Evolutionary conservation across 1,140 invertebrate genomes (phyloP).

Genomic region (Meloidogyne hapla): DNA sequence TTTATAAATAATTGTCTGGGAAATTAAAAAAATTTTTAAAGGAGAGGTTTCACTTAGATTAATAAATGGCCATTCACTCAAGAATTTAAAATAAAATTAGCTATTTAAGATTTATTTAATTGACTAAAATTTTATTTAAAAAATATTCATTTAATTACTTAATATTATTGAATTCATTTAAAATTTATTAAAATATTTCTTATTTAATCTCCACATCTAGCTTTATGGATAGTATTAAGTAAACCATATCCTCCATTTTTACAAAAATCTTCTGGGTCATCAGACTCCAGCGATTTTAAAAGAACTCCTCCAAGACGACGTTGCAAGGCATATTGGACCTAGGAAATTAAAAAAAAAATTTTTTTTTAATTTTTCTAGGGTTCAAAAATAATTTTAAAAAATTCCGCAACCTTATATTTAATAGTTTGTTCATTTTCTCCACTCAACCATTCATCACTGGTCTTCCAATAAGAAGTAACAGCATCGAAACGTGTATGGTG

Average conservation of each 20-base stretch:
- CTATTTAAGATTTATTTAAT: too few relatives aligned
- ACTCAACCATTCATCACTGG: constrained; percentile 26
- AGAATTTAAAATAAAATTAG: too few relatives aligned
- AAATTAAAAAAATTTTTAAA: too few relatives aligned
- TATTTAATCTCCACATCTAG: constrained; percentile 3
- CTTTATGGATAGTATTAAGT: constrained; percentile 13
- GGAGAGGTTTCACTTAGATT: too few relatives aligned
- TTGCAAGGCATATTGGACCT: constrained; percentile 23
- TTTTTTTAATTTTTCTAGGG: neutral
- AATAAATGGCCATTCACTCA: too few relatives aligned
- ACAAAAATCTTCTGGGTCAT: constrained; percentile 20
- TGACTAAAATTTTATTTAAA: too few relatives aligned
- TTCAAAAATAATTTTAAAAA: neutral
- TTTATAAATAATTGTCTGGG: too few relatives aligned
- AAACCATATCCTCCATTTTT: constrained; percentile 13
- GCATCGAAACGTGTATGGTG: constrained; percentile 5
- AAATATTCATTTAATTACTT: too few relatives aligned
- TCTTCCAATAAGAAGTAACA: constrained; percentile 19
- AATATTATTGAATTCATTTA: too few relatives aligned
- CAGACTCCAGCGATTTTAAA: constrained; percentile 9
- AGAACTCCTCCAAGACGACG: constrained; percentile 18
- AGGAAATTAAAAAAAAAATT: too few relatives aligned
- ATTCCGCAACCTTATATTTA: constrained; percentile 17
- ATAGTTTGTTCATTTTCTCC: constrained; percentile 16
- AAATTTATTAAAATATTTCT: neutral